A percentile compares a stretch with the other conserved stretches of the same genome.
Evolutionary conservation across 2,888 invertebrate species (phyloP).

Genomic region (Apamea crenata): DNA sequence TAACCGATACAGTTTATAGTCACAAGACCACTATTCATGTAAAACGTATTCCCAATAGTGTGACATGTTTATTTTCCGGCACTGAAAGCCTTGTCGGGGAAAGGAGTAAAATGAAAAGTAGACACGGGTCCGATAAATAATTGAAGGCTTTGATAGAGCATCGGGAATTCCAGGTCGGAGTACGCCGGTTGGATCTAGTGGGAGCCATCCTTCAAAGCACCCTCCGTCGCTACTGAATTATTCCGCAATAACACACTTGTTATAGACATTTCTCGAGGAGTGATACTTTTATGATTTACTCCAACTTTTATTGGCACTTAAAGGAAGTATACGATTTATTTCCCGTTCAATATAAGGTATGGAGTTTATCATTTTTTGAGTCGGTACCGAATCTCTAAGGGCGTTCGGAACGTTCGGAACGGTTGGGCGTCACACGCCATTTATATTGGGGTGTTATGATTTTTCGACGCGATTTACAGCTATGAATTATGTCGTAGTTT

Average conservation of each 20-base stretch:
- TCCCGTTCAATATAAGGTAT: conserved; percentile 89
- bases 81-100: conserved; percentile 83
- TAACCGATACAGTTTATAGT: conserved; percentile 79
- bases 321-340: conserved; percentile 90
- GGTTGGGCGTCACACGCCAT: conserved; percentile 83
- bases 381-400: conserved; percentile 81
- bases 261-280: conserved; percentile 89
- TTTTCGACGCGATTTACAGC: conserved; percentile 67
- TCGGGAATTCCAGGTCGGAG: conserved; percentile 86
- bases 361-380: conserved; percentile 89
- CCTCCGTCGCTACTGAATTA: conserved; percentile 89
- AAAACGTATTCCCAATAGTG: conserved; percentile 83
- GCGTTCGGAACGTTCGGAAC: conserved; percentile 75
- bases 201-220: conserved; percentile 88
- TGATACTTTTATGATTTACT: conserved; percentile 91
- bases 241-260: conserved; percentile 90
- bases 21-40: conserved; percentile 80
- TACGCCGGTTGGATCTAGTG: conserved; percentile 82
- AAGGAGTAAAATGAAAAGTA: conserved; percentile 90
- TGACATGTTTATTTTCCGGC: conserved; percentile 85
- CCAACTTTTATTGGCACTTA: conserved; percentile 91
- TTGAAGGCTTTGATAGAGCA: conserved; percentile 89
- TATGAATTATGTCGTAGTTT: conserved; percentile 64
- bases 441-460: conserved; percentile 75
- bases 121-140: conserved; percentile 90